Percentiles rank a stretch among this genome's conserved stretches.
Evolutionary conservation across 2,113 vertebrate genomes (phyloP).

Genomic region (Boulengeromyrus knoepffleri): DNA sequence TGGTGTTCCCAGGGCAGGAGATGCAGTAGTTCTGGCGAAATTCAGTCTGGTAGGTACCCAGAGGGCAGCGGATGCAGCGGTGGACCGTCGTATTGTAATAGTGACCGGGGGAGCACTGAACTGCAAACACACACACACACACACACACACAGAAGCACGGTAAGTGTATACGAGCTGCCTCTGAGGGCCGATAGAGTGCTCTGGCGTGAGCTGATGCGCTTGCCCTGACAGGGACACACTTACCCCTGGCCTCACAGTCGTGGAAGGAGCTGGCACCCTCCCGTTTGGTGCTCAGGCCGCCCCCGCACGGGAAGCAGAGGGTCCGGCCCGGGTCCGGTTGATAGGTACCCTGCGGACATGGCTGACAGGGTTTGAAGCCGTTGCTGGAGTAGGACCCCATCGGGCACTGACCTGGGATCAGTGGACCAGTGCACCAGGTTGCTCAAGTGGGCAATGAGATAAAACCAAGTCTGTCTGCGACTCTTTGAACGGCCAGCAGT

Average conservation of each 20-base stretch:
- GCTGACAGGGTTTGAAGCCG: conserved; percentile 89
- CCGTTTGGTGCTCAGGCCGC: conserved; percentile 80
- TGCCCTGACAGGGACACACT: background rate
- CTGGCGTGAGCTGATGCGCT: background rate
- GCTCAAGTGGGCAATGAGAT: background rate
- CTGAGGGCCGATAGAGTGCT: too few relatives aligned
- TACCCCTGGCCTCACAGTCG: conserved; percentile 94
- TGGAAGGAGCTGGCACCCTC: conserved; percentile 89
- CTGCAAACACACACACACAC: conserved; percentile 47
- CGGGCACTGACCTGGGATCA: conserved; percentile 76
- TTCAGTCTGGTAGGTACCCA: conserved; percentile 90
- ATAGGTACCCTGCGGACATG: conserved; percentile 78
- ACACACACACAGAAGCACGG: background rate
- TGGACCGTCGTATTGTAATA: conserved; percentile 94
- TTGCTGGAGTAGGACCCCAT: conserved; percentile 80
- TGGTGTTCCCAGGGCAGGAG: conserved; percentile 90
- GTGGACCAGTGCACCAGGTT: conserved; percentile 1
- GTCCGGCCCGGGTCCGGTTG: conserved; percentile 85
- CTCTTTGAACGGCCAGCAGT: background rate
- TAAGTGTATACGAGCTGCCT: background rate
- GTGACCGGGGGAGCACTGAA: conserved; percentile 90
- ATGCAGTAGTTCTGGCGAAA: conserved; percentile 96
- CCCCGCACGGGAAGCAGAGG: conserved; percentile 87
- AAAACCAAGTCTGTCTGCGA: background rate
- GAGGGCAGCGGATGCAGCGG: conserved; percentile 86